A percentile compares a stretch with the other conserved stretches of the same genome.
Conservation (phyloP, 2,888 invertebrate genomes). For the Dastarcus helophoroides region DNA sequence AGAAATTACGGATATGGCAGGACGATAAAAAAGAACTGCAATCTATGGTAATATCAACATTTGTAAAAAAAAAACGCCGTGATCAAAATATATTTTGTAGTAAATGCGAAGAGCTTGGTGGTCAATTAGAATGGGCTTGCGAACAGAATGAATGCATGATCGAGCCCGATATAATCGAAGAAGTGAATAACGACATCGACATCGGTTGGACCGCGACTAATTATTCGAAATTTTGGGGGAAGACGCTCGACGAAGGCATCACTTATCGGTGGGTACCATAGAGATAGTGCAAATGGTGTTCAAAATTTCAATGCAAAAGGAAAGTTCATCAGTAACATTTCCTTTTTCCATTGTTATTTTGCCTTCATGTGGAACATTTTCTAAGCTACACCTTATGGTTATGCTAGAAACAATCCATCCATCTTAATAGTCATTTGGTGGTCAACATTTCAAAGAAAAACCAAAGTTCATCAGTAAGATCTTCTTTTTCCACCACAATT, state of each 20-base stretch:
- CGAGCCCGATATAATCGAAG: conserved; percentile 53
- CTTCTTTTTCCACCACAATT: too few relatives aligned
- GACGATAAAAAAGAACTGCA: conserved; percentile 55
- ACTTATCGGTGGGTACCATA: conserved; percentile 16
- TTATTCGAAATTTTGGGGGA: conserved; percentile 75
- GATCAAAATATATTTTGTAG: conserved; percentile 31
- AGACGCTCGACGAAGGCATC: conserved; percentile 70
- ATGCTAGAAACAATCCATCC: background rate
- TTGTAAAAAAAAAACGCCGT: conserved; percentile 2
- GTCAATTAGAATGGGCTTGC: conserved; percentile 47
- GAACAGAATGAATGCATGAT: conserved; percentile 64
- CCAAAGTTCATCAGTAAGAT: too few relatives aligned
- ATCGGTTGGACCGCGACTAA: conserved; percentile 69
- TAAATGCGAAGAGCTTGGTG: conserved; percentile 39
- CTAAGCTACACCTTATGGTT: too few relatives aligned
- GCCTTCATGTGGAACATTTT: too few relatives aligned
- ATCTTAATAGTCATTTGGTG: too few relatives aligned
- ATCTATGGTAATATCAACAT: conserved; percentile 48
- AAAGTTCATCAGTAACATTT: too few relatives aligned
- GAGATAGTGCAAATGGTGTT: too few relatives aligned
- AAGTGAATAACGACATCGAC: conserved; percentile 47
- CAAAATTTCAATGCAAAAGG: too few relatives aligned
- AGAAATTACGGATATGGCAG: conserved; percentile 39
- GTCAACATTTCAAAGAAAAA: too few relatives aligned
- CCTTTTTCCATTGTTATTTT: too few relatives aligned